Conservation (phyloP, 2,113 vertebrate species). For the Dryoscopus gambensis region DNA sequence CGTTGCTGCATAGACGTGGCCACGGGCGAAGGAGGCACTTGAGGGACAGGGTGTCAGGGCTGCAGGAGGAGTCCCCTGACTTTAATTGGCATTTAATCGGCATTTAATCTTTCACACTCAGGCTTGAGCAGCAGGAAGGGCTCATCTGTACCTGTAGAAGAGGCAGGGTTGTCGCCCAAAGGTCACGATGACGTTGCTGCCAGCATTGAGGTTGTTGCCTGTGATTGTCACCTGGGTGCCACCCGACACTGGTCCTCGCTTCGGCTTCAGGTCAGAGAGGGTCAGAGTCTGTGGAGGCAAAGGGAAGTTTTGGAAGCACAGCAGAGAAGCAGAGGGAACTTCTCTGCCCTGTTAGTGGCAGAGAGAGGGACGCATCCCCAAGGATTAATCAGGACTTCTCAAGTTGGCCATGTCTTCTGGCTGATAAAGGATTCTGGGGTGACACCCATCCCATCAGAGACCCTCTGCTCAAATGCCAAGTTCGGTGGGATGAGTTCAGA, state of each 20-base stretch:
- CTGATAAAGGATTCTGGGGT: not conserved
- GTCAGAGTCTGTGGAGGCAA: conserved; percentile 80
- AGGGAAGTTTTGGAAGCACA: not conserved
- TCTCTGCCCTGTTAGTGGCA: not conserved
- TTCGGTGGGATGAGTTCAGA: not conserved
- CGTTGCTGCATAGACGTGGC: fast-evolving
- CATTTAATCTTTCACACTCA: not conserved
- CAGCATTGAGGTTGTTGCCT: conserved; percentile 90
- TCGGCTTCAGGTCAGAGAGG: conserved; percentile 84
- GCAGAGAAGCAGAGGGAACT: not conserved
- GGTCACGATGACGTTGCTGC: conserved; percentile 92
- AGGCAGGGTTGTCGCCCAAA: conserved; percentile 91
- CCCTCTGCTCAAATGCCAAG: not conserved
- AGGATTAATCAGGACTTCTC: not conserved
- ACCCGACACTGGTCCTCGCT: conserved; percentile 88
- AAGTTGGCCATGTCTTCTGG: not conserved
- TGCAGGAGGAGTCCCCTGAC: not conserved
- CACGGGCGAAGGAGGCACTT: not conserved
- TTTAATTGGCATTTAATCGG: not conserved
- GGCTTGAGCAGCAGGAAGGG: not conserved
- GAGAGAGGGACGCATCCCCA: not conserved
- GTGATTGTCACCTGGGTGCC: conserved; percentile 95
- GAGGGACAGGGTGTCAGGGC: not conserved
- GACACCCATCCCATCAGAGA: not conserved
- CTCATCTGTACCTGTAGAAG: conserved; percentile 82